Evolutionary conservation across 2,797 vertebrate genomes (phyloP), one percentile per base, ranked within the genome.

Genomic region (Ambastaia sidthimunki): DNA sequence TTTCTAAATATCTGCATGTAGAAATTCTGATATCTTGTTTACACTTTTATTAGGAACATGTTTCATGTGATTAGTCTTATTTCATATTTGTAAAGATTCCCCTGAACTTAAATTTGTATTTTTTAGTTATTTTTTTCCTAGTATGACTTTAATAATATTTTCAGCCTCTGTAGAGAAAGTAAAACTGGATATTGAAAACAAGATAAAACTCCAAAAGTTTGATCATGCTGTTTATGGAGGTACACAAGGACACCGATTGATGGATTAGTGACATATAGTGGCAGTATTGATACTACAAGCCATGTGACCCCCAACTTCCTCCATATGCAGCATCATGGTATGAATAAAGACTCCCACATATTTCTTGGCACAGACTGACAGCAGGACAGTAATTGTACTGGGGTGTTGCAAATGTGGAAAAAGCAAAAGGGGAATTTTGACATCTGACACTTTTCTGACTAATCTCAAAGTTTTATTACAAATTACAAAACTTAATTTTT

Each of bases 371-470:
- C 10, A 41, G 16, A 37, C 47, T 65, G 47, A 74, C 73, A 55
- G 28, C 16, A n/a, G 21, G 21, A 31, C 37, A 23, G 23, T 18
- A 18, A 48, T 25, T 70, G 12, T 21, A 13, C 31, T 60, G 47
- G 52, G 68, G 71, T 71, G 62, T 70, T 67, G 31, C 55, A 18
- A 37, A 50, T 21, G 21, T 3, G 67, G 55, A 28, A 55, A 34
- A 78, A 41, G 16, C 48, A 52, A 2, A 60, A 2, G 21, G 54
- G 73, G 34, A 76, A 81, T 73, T 78, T 41, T 34, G 68, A 50
- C 48, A 21, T 66, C 55, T 70, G 55, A 31, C 25, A 34, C 54
- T 44, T 11, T 37, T 54, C 63, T 76, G 47, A 62, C 71, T 76
- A 41, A 74, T 21, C 18, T 74, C 37, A 34, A 23, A 37, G 12